These are phyloP conservation scores for Cyanoderma ruficeps DNA, from an alignment of 2,113 vertebrate species.

Conservation along the genomic window DNA sequence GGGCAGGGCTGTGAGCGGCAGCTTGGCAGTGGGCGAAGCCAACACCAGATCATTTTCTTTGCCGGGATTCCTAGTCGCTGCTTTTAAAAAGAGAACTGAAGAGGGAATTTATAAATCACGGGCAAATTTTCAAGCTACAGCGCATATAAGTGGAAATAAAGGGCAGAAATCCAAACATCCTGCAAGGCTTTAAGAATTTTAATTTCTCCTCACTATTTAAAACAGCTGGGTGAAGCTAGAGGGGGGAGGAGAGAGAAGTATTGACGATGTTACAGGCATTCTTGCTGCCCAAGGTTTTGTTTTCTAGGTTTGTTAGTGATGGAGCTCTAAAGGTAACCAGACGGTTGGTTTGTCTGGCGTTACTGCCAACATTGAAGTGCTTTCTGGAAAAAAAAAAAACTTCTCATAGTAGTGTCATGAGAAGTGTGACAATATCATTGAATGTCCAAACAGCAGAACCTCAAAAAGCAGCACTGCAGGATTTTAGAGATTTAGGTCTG, in stretches of 20 bases:
- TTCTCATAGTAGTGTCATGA: background rate
- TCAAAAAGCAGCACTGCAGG: background rate
- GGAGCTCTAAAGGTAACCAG: background rate
- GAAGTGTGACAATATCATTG: background rate
- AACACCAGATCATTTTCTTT: background rate
- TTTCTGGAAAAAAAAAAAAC: background rate
- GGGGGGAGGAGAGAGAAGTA: background rate
- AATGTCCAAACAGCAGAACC: background rate
- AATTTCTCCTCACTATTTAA: slow-evolving; percentile 60
- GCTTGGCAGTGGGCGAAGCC: slow-evolving; percentile 48
- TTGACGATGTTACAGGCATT: background rate
- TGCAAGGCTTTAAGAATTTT: slow-evolving; percentile 65
- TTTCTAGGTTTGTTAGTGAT: background rate
- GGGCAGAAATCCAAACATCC: slow-evolving; percentile 64
- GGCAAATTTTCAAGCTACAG: slow-evolving; percentile 42
- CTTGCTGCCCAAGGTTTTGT: background rate
- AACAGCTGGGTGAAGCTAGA: slow-evolving; percentile 62
- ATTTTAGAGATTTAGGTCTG: background rate
- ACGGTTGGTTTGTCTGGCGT: background rate
- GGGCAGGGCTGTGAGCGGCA: background rate
- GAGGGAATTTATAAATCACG: slow-evolving; percentile 38
- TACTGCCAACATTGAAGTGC: background rate
- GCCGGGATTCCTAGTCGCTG: background rate
- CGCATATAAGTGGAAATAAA: slow-evolving; percentile 49
- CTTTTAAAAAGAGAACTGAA: slow-evolving; percentile 8